phyloP scores from a whole-genome alignment of 1,140 invertebrate genomes.

The Nautilus pompilius region DNA sequence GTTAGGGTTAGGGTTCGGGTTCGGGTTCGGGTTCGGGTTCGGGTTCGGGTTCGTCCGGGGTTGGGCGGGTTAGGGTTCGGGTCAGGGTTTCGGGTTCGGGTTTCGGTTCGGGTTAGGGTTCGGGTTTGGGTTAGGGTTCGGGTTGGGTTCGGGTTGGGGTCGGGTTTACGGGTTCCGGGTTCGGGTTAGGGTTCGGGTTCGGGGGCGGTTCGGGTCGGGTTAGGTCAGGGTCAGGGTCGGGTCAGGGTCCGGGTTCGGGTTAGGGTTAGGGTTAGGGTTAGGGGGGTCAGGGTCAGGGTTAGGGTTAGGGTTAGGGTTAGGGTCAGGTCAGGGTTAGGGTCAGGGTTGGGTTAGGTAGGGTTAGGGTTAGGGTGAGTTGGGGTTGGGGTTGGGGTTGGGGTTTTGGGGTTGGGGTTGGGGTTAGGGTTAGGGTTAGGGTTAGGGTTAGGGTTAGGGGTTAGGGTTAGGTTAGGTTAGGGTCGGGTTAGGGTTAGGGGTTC shows the following conservation, averaged over 20 bases:
- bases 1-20: conserved; percentile 1
- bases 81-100: not conserved
- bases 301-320: not conserved
- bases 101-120: not conserved
- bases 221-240: not conserved
- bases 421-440: conserved; percentile 2
- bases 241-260: not conserved
- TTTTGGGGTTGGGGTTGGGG: not conserved
- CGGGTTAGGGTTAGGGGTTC: not conserved
- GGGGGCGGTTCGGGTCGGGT: not conserved
- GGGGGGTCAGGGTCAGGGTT: not conserved
- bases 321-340: not conserved
- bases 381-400: not conserved
- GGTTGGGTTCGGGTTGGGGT: conserved; percentile 8
- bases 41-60: conserved; percentile 3
- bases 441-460: conserved; percentile 6
- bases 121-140: conserved; percentile 6
- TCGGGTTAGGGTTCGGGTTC: conserved; percentile 7
- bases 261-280: conserved; percentile 4
- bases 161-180: conserved; percentile 4
- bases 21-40: conserved; percentile 7
- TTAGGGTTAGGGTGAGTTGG: not conserved
- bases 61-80: not conserved
- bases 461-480: not conserved
- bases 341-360: not conserved